phyloP scores from a whole-genome alignment of 2,113 vertebrate genomes.

The Fregata magnificens region DNA sequence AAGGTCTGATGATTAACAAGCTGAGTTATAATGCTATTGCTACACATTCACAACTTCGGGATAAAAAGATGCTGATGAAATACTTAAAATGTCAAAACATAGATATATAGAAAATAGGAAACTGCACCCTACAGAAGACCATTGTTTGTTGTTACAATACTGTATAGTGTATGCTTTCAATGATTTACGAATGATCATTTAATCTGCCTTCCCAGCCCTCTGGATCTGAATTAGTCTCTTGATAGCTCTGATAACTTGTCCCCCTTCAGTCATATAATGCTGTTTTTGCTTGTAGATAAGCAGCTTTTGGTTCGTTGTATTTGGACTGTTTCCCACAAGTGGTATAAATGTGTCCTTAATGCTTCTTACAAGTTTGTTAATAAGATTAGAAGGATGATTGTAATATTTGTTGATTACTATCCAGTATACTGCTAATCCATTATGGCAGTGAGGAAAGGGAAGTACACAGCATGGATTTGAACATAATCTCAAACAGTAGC shows the following conservation, averaged over 20 bases:
- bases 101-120: conserved; percentile 16
- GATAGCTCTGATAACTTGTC: conserved; percentile 40
- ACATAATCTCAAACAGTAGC: conserved; percentile 74
- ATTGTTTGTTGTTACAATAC: conserved; percentile 9
- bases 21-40: background rate
- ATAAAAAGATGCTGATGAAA: conserved; percentile 13
- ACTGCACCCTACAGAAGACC: conserved; percentile 25
- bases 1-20: background rate
- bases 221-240: conserved; percentile 37
- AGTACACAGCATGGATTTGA: conserved; percentile 48
- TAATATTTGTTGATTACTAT: conserved; percentile 70
- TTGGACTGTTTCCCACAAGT: conserved; percentile 73
- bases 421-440: conserved; percentile 47
- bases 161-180: background rate
- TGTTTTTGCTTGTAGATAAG: conserved; percentile 55
- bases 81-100: conserved; percentile 49
- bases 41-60: background rate
- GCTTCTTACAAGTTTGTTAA: conserved; percentile 66
- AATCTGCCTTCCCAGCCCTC: conserved; percentile 38
- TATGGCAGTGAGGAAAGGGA: conserved; percentile 14
- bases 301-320: conserved; percentile 70
- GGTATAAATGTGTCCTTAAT: conserved; percentile 77
- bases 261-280: conserved; percentile 15
- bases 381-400: conserved; percentile 71
- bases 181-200: background rate